Evolutionary conservation across 2,888 invertebrate genomes (phyloP), one percentile per base, ranked within the genome.

Genomic region (Syrphus vitripennis): DNA sequence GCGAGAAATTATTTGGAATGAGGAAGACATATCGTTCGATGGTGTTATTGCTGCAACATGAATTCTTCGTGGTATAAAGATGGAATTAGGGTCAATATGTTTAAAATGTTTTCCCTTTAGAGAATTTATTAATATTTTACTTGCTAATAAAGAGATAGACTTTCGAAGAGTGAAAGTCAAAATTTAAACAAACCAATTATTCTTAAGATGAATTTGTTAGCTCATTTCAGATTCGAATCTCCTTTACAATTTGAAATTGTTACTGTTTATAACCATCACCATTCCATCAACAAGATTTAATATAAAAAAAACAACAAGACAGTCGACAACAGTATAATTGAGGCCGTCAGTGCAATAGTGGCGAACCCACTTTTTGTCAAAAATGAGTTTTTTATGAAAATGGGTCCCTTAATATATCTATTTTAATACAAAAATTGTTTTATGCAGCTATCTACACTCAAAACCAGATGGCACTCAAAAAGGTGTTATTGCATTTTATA

Each of bases 151-250:
- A n/a, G n/a, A n/a, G n/a, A n/a, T 69, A 12, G 29, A 42, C 61
- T 78, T 69, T 78, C 37, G 72, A 40, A 29, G 26, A 59, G 12
- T 72, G 26, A 29, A 50, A 50, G 26, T 12, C 50, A 21, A 34
- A 34, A 34, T 37, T 40, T 26, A 59, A 19, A 19, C 16, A 24
- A 26, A 26, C 21, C 16, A 21, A 12, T 14, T 9, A 55, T 24
- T 29, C n/a, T 29, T 19, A 29, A 31, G 21, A 24, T 16, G 7
- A 76, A 21, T 7, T 59, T 71, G 71, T 72, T 72, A 72, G 59
- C 63, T 83, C 75, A 75, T 65, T 79, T 75, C 16, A 79, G 83
- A 79, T 79, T 79, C 55, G 79, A 63, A 79, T 79, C 83, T 79
- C 74, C 82, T 83, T 83, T 67, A 77, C 72, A 74, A 65, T 80